A percentile compares a stretch with the other conserved stretches of the same genome.
Conservation (phyloP, 2,113 vertebrate species). For the Zosterops lateralis region DNA sequence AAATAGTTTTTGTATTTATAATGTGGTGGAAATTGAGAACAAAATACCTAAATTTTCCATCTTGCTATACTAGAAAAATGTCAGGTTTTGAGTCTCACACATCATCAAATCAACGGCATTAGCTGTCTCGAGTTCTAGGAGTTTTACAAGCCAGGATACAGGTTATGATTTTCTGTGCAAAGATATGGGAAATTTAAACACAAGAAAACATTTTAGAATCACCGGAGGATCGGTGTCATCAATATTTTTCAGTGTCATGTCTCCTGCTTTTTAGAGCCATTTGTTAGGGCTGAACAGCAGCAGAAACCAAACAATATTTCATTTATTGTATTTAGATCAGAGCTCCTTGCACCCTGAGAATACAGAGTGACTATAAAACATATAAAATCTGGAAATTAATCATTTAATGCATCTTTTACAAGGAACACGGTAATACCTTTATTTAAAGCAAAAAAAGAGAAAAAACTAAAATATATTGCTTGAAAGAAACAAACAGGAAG, state of each 20-base stretch:
- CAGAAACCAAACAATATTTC: neutral
- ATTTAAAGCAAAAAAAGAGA: neutral
- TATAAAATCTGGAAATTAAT: neutral
- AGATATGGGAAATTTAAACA: conserved; percentile 40
- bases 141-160: conserved; percentile 43
- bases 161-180: conserved; percentile 37
- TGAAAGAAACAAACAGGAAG: neutral
- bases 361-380: neutral
- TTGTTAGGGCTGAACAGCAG: neutral
- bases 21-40: conserved; percentile 19
- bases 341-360: neutral
- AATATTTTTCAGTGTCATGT: conserved; percentile 6
- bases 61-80: conserved; percentile 40
- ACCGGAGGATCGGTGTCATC: neutral
- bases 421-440: neutral
- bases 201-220: conserved; percentile 8
- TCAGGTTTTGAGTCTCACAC: conserved; percentile 40
- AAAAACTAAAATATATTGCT: neutral
- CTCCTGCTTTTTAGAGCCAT: neutral
- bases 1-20: conserved; percentile 50
- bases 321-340: neutral
- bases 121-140: conserved; percentile 3
- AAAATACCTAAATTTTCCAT: conserved; percentile 22
- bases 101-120: conserved; percentile 51
- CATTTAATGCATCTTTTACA: neutral